Base-by-base conservation (phyloP, 2,888 invertebrate species). In the Halictus quadricinctus region DNA sequence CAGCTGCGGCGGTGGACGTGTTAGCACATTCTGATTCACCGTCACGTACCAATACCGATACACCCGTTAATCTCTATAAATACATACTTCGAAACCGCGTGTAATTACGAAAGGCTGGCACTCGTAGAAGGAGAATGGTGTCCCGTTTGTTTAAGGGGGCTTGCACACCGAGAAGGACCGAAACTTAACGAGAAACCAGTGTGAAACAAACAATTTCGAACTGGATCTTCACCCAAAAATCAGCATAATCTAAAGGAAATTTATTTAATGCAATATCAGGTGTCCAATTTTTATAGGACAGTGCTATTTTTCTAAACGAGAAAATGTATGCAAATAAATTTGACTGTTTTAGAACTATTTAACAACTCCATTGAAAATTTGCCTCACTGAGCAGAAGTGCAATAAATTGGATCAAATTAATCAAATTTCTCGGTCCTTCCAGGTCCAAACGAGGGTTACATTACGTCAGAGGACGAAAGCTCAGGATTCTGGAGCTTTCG, bases 31-130 rank as follows among this genome's bases (percentile, higher is more conserved):
- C 41, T 41, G 41, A 69, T 69, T 41, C 69, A 69, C 41, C 41
- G 12, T 41, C 69, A 18, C n/a, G 69, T 41, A 69, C 41, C 69
- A 41, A 41, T 69, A 69, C 69, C 10, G 12, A 60, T 25, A 6
- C n/a, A 10, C 69, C 41, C 41, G 21, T 36, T 21, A 69, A 69
- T 41, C 18, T 69, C 12, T 69, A 41, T 21, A 41, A 69, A 41
- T 69, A n/a, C 41, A 41, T 69, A 41, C 69, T 41, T 69, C 41
- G 41, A 41, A 69, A 41, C 69, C 29, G 69, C 69, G 69, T n/a
- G 36, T 41, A 69, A 41, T 41, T 69, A 41, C 21, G 41, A 69
- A 21, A 69, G 21, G 21, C 69, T 21, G 21, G 41, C 8, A 69
- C 21, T 69, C 21, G 69, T 69, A 4, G 41, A 69, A 69, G 41